These are phyloP conservation scores for Pseudococcus viburni DNA, from an alignment of 2,888 invertebrate genomes.

Conservation along the genomic window DNA sequence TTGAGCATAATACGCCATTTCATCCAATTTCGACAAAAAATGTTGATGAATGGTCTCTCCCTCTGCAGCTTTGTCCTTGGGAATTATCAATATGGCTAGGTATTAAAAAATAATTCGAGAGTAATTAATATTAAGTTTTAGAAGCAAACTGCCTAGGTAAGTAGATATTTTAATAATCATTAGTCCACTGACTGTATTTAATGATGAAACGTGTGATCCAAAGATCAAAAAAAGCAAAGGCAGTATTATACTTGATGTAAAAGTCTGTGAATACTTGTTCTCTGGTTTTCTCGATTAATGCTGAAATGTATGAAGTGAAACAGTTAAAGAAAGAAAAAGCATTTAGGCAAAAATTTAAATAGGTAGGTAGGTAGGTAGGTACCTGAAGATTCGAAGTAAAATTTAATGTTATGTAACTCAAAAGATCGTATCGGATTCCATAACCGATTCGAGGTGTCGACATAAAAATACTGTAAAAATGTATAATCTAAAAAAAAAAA, in stretches of 20 bases:
- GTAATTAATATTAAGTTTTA: too few relatives aligned
- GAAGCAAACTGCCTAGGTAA: background rate
- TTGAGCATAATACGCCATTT: background rate
- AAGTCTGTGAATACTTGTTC: background rate
- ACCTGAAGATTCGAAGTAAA: conserved; percentile 7
- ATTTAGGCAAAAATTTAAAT: background rate
- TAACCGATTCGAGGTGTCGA: background rate
- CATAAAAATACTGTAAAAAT: background rate
- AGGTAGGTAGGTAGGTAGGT: background rate
- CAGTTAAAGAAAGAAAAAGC: too few relatives aligned
- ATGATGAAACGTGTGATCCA: background rate
- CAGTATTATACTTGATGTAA: background rate
- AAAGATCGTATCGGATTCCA: background rate
- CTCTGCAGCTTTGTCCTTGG: background rate
- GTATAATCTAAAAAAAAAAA: background rate
- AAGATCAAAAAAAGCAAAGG: background rate
- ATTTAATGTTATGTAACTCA: background rate
- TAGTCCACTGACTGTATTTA: background rate
- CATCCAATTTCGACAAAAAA: background rate
- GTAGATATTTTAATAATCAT: background rate
- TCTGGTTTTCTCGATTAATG: background rate
- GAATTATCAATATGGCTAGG: background rate
- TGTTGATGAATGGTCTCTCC: background rate
- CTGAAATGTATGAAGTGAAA: background rate
- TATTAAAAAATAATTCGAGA: too few relatives aligned